Evolutionary conservation across 1,140 invertebrate genomes (phyloP), one percentile per base, ranked within the genome.

Genomic region (Portunus trituberculatus): DNA sequence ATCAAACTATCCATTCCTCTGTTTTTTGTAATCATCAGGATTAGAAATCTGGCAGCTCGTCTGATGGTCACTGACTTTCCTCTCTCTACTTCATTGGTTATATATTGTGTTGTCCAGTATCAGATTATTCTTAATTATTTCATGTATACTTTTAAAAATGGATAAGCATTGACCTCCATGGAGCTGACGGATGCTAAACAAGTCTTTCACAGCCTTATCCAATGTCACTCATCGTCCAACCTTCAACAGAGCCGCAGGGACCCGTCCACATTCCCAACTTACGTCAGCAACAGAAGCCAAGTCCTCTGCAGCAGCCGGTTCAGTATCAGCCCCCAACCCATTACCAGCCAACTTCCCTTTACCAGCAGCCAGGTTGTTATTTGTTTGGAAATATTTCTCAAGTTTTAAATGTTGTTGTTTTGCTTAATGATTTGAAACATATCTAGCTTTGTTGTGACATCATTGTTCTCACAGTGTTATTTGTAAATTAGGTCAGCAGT

Each of bases 181-280:
- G 76, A n/a, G 59, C 28, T 93, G 92, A 59, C 31, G 20, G 48
- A 39, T 94, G 31, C 52, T n/a, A 20, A 59, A 20, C 52, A 59
- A 12, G 52, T 59, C 46, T 4, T 25, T 0, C 2, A 45, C 45
- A 48, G 8, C 25, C 88, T 25, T 92, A 28, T 12, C 83, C 25
- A 59, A 2, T 31, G 39, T 84, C 29, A 28, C 84, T 95, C 83
- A 83, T 28, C 14, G 25, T 82, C 28, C 87, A 46, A 32, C 48
- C 86, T 90, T 86, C 87, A 20, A 95, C 95, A 95, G 95, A 95
- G 83, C 95, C 95, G 46, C 95, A 95, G 87, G 95, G 95, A 59
- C 95, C 95, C 39, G 92, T 95, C 76, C 95, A 95, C 46, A 93
- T 95, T 45, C 95, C 95, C 25, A 95, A 90, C 88, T 29, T 95